Percentiles rank a stretch among this genome's conserved stretches.
These are phyloP conservation scores for Melopsittacus undulatus DNA, from an alignment of 2,797 vertebrate species.

Conservation along the genomic window DNA sequence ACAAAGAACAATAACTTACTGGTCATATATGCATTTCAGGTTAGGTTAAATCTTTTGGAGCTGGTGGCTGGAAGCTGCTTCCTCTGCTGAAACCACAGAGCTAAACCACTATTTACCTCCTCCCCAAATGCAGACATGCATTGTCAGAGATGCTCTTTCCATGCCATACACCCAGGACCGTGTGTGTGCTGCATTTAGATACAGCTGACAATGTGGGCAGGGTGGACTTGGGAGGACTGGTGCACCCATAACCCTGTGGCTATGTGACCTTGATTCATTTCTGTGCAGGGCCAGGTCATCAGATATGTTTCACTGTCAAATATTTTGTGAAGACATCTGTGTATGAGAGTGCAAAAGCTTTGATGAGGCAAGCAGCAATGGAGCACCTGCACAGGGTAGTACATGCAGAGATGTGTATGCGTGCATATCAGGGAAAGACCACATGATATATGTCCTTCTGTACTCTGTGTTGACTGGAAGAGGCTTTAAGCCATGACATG, in stretches of 20 bases:
- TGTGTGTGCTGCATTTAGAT: background rate
- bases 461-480: background rate
- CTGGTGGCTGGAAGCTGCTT: background rate
- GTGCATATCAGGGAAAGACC: background rate
- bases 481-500: background rate
- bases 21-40: background rate
- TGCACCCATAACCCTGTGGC: background rate
- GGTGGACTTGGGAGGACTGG: background rate
- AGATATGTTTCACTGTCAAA: background rate
- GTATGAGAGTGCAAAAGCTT: background rate
- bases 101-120: background rate
- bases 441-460: background rate
- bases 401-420: rapidly evolving
- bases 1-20: background rate
- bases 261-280: background rate
- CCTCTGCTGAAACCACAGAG: background rate
- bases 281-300: background rate
- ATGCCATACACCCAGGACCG: background rate
- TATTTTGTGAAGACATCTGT: background rate
- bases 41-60: background rate
- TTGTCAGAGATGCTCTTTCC: background rate
- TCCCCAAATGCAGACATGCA: background rate
- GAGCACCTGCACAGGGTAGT: background rate
- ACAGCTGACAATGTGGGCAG: background rate
- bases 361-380: background rate